Evolutionary conservation across 2,888 invertebrate species (phyloP), one percentile per base, ranked within the genome.

Genomic region (Thelaira solivaga): DNA sequence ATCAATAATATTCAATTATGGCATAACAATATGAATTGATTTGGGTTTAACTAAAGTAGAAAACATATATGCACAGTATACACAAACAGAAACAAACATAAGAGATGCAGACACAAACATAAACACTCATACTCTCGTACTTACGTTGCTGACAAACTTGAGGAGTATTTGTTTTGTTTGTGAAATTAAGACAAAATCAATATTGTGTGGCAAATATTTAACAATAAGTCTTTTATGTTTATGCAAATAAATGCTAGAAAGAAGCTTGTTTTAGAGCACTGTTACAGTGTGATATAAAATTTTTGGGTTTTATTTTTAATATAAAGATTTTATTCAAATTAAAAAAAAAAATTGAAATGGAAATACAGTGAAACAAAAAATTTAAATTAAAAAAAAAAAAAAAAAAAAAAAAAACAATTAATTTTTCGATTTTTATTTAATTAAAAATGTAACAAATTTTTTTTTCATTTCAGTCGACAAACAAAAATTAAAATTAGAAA

Each of bases 1-100:
- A 83, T 86, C 86, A 85, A 86, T 85, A 85, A 85, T 85, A 86
- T 86, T 85, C 84, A 85, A 85, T 85, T 85, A 85, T 83, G 82
- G 82, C 82, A 84, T 85, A 85, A 86, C 85, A 85, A 85, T 86
- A 84, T 80, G 84, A 85, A 86, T 79, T 81, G 75, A 74, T 79
- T 79, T 75, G 31, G 43, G 45, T 36, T 49, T 68, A 29, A 43
- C 29, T 59, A 13, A 22, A 49, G 31, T 22, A 31, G n/a, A n/a
- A 13, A 20, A 13, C 1, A 39, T 6, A 5, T 6, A 39, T 6
- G 6, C 4, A 16, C 34, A 16, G 0, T 13, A n/a, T 7, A 39
- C 36, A 34, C 4, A n/a, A 2, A 13, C 36, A 10, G 1, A 13
- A n/a, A 39, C 16, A 16, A 13, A 39, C 13, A 1, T 39, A 4